phyloP scores from a whole-genome alignment of 2,113 vertebrate species.

The Gopherus evgoodei region DNA sequence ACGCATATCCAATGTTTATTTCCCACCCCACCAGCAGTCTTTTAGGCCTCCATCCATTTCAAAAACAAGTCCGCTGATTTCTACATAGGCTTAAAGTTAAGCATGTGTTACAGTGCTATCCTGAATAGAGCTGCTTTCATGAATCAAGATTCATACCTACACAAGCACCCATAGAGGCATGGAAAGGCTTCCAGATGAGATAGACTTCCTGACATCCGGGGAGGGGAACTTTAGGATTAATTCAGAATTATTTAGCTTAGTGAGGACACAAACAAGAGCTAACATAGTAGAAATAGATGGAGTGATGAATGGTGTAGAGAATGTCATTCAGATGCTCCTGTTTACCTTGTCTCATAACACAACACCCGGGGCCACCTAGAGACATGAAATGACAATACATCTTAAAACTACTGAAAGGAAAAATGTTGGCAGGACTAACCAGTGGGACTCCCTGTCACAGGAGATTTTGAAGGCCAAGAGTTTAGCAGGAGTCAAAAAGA shows the following conservation, averaged over 20 bases:
- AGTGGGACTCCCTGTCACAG: neutral
- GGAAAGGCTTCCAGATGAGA: neutral
- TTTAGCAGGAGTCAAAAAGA: neutral
- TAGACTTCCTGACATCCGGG: neutral
- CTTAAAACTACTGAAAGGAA: neutral
- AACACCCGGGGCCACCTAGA: neutral
- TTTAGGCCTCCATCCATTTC: neutral
- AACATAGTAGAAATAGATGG: neutral
- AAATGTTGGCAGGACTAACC: neutral
- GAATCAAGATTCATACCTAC: neutral
- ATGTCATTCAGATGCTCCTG: neutral
- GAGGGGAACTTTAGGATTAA: neutral
- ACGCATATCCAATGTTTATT: too few relatives aligned
- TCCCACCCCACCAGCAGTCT: neutral
- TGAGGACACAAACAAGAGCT: neutral
- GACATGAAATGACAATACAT: neutral
- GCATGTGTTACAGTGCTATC: neutral
- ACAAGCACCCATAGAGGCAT: neutral
- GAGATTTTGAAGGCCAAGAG: neutral
- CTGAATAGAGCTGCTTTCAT: neutral
- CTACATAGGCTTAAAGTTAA: neutral
- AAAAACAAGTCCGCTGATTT: neutral
- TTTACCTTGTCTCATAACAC: neutral
- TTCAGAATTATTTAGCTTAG: neutral
- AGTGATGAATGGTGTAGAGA: neutral